These are phyloP conservation scores for Pipra filicauda DNA, from an alignment of 2,113 vertebrate species.

Conservation along the genomic window DNA sequence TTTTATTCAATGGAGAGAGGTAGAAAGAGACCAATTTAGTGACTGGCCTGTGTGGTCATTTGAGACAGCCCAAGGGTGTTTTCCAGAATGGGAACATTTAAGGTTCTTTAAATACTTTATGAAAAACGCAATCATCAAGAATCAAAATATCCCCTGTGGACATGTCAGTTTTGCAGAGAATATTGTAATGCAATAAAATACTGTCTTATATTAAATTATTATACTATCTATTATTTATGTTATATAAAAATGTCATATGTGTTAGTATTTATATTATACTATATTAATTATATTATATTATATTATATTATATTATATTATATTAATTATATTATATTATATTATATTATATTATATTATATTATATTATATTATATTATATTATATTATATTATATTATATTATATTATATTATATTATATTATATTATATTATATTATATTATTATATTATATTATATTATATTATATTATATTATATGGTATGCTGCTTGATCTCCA, in stretches of 20 bases:
- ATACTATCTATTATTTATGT: neutral
- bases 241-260: neutral
- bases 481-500: neutral
- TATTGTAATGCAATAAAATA: neutral
- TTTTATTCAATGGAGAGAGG: neutral
- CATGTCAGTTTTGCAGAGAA: neutral
- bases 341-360: neutral
- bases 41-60: neutral
- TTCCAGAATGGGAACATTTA: neutral
- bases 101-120: neutral
- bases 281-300: too few species aligned
- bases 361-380: too few species aligned
- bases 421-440: too few species aligned
- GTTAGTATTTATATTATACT: neutral
- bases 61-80: neutral
- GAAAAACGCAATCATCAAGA: neutral
- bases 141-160: neutral
- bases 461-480: neutral
- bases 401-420: too few species aligned
- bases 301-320: too few species aligned
- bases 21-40: neutral
- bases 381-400: too few species aligned
- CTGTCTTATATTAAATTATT: neutral
- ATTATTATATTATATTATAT: neutral
- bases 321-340: neutral